These are phyloP conservation scores for Plagodis dolabraria DNA, from an alignment of 2,888 invertebrate species.

Conservation along the genomic window DNA sequence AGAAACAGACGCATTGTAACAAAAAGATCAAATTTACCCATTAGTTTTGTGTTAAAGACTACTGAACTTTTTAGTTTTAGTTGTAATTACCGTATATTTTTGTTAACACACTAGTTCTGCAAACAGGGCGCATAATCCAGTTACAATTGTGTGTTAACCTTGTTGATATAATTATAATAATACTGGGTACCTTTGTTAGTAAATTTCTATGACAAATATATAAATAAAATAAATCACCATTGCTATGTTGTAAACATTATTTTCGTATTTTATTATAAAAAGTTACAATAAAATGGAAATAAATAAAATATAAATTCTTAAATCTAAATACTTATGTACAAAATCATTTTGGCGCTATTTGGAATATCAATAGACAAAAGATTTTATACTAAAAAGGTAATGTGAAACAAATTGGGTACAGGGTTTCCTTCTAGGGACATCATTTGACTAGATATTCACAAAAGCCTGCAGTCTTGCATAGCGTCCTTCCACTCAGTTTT, in stretches of 20 bases:
- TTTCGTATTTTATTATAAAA: slow-evolving; percentile 72
- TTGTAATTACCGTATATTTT: no score
- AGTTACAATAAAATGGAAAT: slow-evolving; percentile 79
- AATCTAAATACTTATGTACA: slow-evolving; percentile 74
- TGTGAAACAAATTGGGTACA: slow-evolving; percentile 32
- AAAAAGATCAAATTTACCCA: no score
- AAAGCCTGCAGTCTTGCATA: slow-evolving; percentile 67
- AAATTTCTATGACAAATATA: no score
- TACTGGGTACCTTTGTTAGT: no score
- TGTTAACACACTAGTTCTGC: no score
- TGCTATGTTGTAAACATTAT: slow-evolving; percentile 34
- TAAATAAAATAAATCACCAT: slow-evolving; percentile 17
- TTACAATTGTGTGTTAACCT: no score
- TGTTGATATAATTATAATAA: no score
- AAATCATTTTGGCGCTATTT: slow-evolving; percentile 74
- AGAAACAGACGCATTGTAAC: no score
- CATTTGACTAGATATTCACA: slow-evolving; percentile 66
- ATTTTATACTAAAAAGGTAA: slow-evolving; percentile 42
- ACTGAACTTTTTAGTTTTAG: no score
- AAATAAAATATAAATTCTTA: slow-evolving; percentile 73
- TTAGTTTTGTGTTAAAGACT: no score
- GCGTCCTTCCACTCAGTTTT: slow-evolving; percentile 74
- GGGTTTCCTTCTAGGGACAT: slow-evolving; percentile 49
- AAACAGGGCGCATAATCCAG: no score
- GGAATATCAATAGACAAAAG: slow-evolving; percentile 56